Evolutionary conservation across 2,888 invertebrate genomes (phyloP).

Genomic region (Drosophila mimica): DNA sequence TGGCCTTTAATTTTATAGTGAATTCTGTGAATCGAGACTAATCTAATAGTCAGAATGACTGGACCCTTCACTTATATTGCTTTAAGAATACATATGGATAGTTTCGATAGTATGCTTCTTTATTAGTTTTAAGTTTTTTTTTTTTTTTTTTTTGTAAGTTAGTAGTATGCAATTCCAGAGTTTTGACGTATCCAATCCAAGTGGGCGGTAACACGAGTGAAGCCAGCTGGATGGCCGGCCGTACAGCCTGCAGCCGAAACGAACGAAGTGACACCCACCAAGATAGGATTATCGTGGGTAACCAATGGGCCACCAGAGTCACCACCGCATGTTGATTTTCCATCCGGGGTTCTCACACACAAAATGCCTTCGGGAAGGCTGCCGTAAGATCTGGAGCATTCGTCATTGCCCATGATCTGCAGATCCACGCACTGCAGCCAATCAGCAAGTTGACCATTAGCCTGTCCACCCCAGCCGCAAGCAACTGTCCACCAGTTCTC

Average conservation of each 20-base stretch:
- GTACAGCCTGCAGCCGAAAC: slow-evolving; percentile 37
- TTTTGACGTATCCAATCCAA: slow-evolving; percentile 64
- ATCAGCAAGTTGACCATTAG: slow-evolving; percentile 48
- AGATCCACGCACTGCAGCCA: slow-evolving; percentile 80
- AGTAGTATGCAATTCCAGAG: slow-evolving; percentile 61
- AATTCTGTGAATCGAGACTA: neutral
- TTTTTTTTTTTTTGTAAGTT: neutral
- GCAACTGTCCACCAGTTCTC: slow-evolving; percentile 74
- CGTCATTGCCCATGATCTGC: slow-evolving; percentile 76
- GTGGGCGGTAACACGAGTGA: slow-evolving; percentile 65
- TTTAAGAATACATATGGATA: neutral
- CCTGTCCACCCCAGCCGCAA: slow-evolving; percentile 85
- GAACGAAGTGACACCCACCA: slow-evolving; percentile 73
- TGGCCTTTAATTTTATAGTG: neutral
- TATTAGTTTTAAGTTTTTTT: neutral
- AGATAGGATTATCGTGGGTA: slow-evolving; percentile 41
- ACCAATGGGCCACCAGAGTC: slow-evolving; percentile 82
- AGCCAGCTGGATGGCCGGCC: slow-evolving; percentile 54
- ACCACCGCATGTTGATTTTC: slow-evolving; percentile 69
- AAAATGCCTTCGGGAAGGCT: slow-evolving; percentile 43
- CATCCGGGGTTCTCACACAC: slow-evolving; percentile 57
- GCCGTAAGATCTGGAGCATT: slow-evolving; percentile 69
- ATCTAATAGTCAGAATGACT: neutral
- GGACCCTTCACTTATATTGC: neutral
- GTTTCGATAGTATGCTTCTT: neutral